Base-by-base conservation (phyloP, 1,140 invertebrate genomes). In the Cheumatopsyche charites region DNA sequence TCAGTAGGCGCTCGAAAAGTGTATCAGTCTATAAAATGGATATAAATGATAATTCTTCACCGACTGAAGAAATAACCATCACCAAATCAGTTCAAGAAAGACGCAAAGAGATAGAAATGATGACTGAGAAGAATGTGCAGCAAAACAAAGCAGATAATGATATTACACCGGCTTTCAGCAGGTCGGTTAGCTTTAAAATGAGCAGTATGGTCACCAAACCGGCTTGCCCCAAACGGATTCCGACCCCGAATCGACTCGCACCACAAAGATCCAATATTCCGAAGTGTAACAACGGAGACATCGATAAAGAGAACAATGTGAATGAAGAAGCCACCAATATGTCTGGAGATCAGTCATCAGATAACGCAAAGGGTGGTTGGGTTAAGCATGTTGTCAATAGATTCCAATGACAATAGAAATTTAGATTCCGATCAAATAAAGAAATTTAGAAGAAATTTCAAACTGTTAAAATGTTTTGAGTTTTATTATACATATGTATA, bases 351-450 rank as follows among this genome's bases (percentile, higher is more conserved):
- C 15, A 4, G 19, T 13, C 13, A 63, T 52, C 41, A 7, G 17
- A 67, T 21, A 81, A 80, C 29, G 71, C 76, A 7, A 84, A 82
- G 77, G 78, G 78, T 12, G 83, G 83, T 73, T 85, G 83, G 83
- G 83, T 85, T 0, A 85, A 84, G 74, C 82, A 83, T 73, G 82
- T 85, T 69, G 83, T 85, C 26, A 84, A 85, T 77, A 83, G 83
- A 82, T 85, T 85, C 76, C 83, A 85, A 80, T 85, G 77, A 82
- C 74, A 70, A 15, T 36, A 36, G 9, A 36, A 36, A 36, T 36
- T 36, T 36, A 36, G 29, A 9, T 36, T 36, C n/a, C n/a, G n/a
- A n/a, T n/a, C n/a, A n/a, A n/a, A n/a, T n/a, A n/a, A n/a, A n/a
- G n/a, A n/a, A n/a, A n/a, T n/a, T n/a, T n/a, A n/a, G n/a, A n/a